A percentile compares a stretch with the other conserved stretches of the same genome.
Evolutionary conservation across 2,113 vertebrate species (phyloP).

Genomic region (Prionailurus viverrinus): DNA sequence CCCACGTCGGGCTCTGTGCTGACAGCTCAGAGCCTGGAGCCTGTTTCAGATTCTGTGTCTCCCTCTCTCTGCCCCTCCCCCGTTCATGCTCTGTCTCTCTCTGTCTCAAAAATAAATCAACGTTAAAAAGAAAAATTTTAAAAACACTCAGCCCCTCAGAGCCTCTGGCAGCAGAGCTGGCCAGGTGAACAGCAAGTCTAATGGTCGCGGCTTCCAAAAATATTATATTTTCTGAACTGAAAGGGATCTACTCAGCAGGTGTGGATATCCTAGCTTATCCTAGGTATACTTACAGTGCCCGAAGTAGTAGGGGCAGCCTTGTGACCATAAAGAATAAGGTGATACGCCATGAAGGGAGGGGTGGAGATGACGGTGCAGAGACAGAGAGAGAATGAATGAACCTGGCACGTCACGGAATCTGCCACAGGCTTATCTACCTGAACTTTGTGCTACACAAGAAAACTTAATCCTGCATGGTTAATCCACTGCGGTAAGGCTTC

Average conservation of each 20-base stretch:
- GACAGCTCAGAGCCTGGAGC: no score
- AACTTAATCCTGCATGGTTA: neutral
- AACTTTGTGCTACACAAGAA: neutral
- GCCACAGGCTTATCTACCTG: neutral
- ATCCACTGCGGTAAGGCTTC: neutral
- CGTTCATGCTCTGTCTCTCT: no score
- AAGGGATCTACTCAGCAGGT: neutral
- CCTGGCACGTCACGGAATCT: neutral
- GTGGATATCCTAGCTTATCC: neutral
- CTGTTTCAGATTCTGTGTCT: no score
- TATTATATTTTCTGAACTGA: neutral
- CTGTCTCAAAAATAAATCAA: no score
- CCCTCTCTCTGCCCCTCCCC: no score
- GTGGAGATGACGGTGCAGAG: neutral
- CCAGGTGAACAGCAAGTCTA: neutral
- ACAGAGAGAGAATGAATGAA: neutral
- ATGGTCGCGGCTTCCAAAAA: neutral
- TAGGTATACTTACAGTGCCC: neutral
- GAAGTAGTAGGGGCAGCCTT: neutral
- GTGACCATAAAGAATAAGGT: neutral
- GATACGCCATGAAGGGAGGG: neutral
- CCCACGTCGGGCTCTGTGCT: accelerated
- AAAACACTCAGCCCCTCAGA: neutral
- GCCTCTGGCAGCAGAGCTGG: neutral
- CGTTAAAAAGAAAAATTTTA: no score